Evolutionary conservation across 2,113 vertebrate species (phyloP), one percentile per base, ranked within the genome.

Genomic region (Mola mola): DNA sequence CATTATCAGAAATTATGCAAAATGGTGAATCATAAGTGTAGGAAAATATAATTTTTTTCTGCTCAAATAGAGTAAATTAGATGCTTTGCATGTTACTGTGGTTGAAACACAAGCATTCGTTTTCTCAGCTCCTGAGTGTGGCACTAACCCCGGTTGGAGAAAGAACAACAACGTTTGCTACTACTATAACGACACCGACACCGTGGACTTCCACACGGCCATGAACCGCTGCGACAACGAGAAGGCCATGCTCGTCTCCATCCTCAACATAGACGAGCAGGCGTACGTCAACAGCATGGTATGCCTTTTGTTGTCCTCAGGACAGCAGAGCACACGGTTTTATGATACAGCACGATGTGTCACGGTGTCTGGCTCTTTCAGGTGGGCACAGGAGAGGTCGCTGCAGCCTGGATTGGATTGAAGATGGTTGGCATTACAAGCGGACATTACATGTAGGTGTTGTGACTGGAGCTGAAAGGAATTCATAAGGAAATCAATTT

Each of bases 181-280:
- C 80, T 91, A 91, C 65, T 90, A 92, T 77, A 93, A 93, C 3
- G 92, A 93, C 82, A 93, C 92, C 0, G 90, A 93, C 46, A 42
- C 81, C 0, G 91, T 93, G 7, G 90, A 93, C 83, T 90, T 87
- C 73, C 55, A 89, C 80, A 74, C 70, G 0, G 92, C 92, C 0
- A 4, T 56, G 29, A 0, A 0, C 0, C 78, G 81, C 47, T 93
- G 92, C 81, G 82, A 72, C 20, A 13, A 4, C 0, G 91, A 92
- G 69, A 87, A 86, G 19, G 87, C 92, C 21, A 7, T 0, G 0
- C 87, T 92, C 4, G 89, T 83, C 25, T 91, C 91, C 44, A 92
- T 93, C 63, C 76, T 56, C 15, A 72, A 49, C 81, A 64, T 36
- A 53, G 37, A 79, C 0, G 92, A 93, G 47, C 92, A 93, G 70